phyloP scores from a whole-genome alignment of 2,113 vertebrate species.

The Amphiprion ocellaris region DNA sequence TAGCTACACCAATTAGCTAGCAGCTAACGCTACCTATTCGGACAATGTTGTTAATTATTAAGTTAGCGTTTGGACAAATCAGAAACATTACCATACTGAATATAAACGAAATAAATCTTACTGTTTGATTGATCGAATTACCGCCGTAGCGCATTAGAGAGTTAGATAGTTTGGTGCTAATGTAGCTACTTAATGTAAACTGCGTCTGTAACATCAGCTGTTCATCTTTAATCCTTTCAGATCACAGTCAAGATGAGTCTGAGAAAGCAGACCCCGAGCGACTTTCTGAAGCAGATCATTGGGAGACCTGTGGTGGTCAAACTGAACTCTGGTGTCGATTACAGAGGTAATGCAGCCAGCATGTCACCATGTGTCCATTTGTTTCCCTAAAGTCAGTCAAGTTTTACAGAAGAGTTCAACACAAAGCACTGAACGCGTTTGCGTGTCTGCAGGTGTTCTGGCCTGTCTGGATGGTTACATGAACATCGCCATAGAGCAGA shows the following conservation, averaged over 20 bases:
- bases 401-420: not conserved
- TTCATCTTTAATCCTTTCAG: not conserved
- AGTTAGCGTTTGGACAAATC: not conserved
- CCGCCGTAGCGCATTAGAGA: no score
- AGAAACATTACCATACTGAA: not conserved
- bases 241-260: slow-evolving; percentile 90
- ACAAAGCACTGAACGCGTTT: not conserved
- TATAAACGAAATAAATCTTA: accelerated
- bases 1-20: slow-evolving; percentile 34
- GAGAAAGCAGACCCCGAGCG: slow-evolving; percentile 97
- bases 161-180: slow-evolving; percentile 25
- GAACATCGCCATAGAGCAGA: slow-evolving; percentile 99
- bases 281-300: slow-evolving; percentile 99
- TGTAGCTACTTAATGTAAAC: not conserved
- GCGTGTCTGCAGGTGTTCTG: slow-evolving; percentile 89
- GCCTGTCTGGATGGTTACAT: slow-evolving; percentile 99
- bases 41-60: not conserved
- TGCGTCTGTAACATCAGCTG: not conserved
- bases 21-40: slow-evolving; percentile 18
- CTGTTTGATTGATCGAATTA: not conserved
- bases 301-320: slow-evolving; percentile 98
- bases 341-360: slow-evolving; percentile 88
- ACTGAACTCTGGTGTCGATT: slow-evolving; percentile 98
- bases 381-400: not conserved
- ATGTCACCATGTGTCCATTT: not conserved